Evolutionary conservation across 37 sponge, comb jelly and placozoan species (phyloP), one percentile per base, ranked within the genome.

Genomic region (Dysidea cf. avara): DNA sequence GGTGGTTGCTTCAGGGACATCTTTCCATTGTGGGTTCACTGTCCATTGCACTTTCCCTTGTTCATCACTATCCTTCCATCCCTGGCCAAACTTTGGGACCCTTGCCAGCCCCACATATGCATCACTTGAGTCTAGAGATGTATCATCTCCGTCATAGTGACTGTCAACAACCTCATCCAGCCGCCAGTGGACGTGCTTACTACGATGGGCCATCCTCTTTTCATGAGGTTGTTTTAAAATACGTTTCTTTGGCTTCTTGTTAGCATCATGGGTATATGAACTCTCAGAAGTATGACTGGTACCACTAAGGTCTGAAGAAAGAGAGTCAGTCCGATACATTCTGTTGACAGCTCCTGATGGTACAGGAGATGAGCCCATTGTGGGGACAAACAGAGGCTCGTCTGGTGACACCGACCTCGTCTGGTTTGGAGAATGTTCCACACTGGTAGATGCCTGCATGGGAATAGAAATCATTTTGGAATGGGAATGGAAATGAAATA

Each of bases 211-310:
- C 17, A 43, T 47, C 0, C 46, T 34, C 11, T 52, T 61, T 49
- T 48, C 75, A 61, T 79, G 55, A 1, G 80, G 62, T 6, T 83
- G 73, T 33, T 79, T 83, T 2, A 89, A 55, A 0, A 89, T 89
- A 20, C 72, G 82, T 71, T 79, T 89, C 56, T 53, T 52, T 63
- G 89, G 81, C 29, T 68, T 49, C 43, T 72, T 88, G 68, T 61
- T 71, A 12, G 79, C 56, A 24, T 86, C 87, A 35, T 57, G 35
- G 3, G 69, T 76, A 50, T 76, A 74, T 0, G 87, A 79, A 36
- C 72, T 53, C 0, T 89, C 84, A 0, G 89, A 89, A 1, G 79
- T 75, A 13, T 79, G 53, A 43, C 89, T 89, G 37, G 61, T 83
- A 39, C 83, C 81, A 34, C 89, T 89, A 11, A 72, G 25, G 9